Evolutionary conservation across 2,888 invertebrate species (phyloP).

Genomic region (Patella pellucida): DNA sequence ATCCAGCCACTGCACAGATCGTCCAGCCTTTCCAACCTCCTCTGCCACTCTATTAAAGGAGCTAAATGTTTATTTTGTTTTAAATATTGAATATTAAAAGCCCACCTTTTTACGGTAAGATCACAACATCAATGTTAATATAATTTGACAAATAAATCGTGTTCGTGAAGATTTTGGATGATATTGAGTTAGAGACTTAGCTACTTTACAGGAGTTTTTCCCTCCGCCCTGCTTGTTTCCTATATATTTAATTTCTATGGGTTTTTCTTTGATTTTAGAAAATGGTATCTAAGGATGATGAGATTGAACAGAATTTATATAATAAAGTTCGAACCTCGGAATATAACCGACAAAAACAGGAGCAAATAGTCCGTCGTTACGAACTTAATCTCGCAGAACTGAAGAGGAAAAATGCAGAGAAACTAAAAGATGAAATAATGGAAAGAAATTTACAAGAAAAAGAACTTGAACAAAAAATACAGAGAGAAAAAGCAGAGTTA

Average conservation of each 20-base stretch:
- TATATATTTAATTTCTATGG: conserved; percentile 14
- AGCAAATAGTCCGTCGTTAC: conserved; percentile 59
- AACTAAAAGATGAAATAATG: conserved; percentile 57
- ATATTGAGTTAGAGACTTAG: too few species aligned
- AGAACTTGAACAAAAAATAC: conserved; percentile 61
- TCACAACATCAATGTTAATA: too few species aligned
- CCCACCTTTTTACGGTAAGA: too few species aligned
- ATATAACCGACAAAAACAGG: conserved; percentile 66
- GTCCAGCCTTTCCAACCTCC: not conserved
- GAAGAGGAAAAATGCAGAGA: conserved; percentile 57
- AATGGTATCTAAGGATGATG: conserved; percentile 67
- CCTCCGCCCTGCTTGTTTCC: not conserved
- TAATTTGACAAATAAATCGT: too few species aligned
- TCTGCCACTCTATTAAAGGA: too few species aligned
- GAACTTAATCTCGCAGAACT: conserved; percentile 57
- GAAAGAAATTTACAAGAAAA: conserved; percentile 52
- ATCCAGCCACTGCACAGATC: not conserved
- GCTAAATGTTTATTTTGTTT: too few species aligned
- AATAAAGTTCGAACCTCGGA: conserved; percentile 64
- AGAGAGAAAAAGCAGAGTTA: conserved; percentile 63
- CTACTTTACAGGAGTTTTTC: too few species aligned
- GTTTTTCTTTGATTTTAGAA: conserved; percentile 48
- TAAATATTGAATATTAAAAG: too few species aligned
- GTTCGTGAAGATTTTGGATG: too few species aligned
- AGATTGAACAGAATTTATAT: conserved; percentile 62